A percentile compares a stretch with the other conserved stretches of the same genome.
Evolutionary conservation across 1,140 invertebrate species (phyloP).

Genomic region (Penaeus chinensis): DNA sequence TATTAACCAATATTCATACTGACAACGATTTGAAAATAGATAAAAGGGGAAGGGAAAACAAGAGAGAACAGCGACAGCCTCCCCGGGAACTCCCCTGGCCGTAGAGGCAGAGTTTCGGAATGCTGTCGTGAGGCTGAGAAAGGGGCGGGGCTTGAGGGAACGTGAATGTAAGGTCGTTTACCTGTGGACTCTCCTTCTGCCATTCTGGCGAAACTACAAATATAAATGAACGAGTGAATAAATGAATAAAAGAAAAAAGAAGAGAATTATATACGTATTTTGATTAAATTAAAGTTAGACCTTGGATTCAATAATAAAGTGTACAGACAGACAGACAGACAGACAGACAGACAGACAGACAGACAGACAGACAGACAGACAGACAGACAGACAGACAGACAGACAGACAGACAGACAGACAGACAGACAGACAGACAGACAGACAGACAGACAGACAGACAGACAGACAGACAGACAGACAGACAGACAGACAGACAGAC

Average conservation of each 20-base stretch:
- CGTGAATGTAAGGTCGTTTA: slow-evolving; percentile 38
- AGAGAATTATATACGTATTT: no score
- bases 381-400: slow-evolving; percentile 70
- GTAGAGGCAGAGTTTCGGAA: slow-evolving; percentile 39
- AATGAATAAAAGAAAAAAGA: no score
- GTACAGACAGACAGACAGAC: no score
- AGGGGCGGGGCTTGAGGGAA: slow-evolving; percentile 32
- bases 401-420: slow-evolving; percentile 76
- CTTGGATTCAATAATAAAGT: no score
- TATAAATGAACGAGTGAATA: no score
- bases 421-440: slow-evolving; percentile 66
- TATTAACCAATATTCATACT: background rate
- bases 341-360: slow-evolving; percentile 76
- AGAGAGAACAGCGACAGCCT: background rate
- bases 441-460: slow-evolving; percentile 73
- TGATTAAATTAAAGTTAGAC: no score
- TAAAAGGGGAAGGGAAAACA: background rate
- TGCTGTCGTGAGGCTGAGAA: slow-evolving; percentile 30
- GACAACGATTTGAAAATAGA: background rate
- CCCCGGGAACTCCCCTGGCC: slow-evolving; percentile 19
- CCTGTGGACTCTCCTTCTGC: slow-evolving; percentile 20
- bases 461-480: slow-evolving; percentile 75
- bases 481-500: no score
- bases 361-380: slow-evolving; percentile 70
- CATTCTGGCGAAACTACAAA: background rate